Percentiles rank a stretch among this genome's conserved stretches.
Evolutionary conservation across 2,797 vertebrate genomes (phyloP).

Genomic region (Oreonectes daqikongensis): DNA sequence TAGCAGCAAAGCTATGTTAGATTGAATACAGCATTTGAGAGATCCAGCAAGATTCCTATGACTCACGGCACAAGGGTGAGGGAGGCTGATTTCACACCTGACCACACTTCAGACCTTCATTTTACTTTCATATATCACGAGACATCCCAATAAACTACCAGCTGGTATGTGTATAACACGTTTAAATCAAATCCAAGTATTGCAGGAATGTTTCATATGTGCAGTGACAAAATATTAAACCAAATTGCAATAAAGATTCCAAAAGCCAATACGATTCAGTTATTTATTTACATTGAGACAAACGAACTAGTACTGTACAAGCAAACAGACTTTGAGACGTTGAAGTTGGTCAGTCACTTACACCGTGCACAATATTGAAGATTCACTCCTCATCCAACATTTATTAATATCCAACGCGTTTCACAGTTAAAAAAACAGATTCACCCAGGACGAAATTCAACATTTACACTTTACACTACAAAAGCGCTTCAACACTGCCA

Average conservation of each 20-base stretch:
- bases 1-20: slow-evolving; percentile 10
- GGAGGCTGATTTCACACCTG: slow-evolving; percentile 56
- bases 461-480: slow-evolving; percentile 12
- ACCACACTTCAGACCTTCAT: slow-evolving; percentile 52
- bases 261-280: slow-evolving; percentile 9
- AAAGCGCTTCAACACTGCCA: slow-evolving; percentile 20
- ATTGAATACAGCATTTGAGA: slow-evolving; percentile 31
- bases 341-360: slow-evolving; percentile 37
- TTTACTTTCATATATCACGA: not conserved
- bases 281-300: slow-evolving; percentile 49
- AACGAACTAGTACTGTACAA: slow-evolving; percentile 22
- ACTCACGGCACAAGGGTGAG: not conserved
- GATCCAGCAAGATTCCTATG: slow-evolving; percentile 6
- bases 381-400: not conserved
- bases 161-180: not conserved
- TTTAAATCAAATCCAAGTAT: not conserved
- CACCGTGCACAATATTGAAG: slow-evolving; percentile 7
- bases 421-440: slow-evolving; percentile 18
- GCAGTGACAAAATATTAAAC: not conserved
- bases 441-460: not conserved
- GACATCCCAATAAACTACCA: not conserved
- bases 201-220: slow-evolving; percentile 27
- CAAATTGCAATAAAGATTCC: not conserved
- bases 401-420: not conserved
- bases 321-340: not conserved